A percentile compares a stretch with the other conserved stretches of the same genome.
phyloP scores from a whole-genome alignment of 2,888 invertebrate genomes.

The Cataglyphis cursor region DNA sequence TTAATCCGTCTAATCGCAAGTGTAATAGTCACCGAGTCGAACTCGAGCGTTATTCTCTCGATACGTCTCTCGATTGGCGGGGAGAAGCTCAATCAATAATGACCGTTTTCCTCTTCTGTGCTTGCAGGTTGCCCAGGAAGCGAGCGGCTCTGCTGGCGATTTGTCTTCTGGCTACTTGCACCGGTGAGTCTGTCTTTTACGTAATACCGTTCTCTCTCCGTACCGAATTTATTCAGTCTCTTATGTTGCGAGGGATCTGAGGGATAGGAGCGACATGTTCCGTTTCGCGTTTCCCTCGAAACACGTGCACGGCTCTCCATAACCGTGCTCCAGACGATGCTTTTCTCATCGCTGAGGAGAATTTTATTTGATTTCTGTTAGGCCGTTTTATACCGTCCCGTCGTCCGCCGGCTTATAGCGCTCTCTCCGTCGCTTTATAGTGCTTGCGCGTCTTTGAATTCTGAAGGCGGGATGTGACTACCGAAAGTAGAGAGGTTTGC shows the following conservation, averaged over 20 bases:
- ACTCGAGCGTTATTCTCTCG: constrained; percentile 46
- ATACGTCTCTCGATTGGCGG: constrained; percentile 45
- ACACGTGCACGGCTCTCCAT: constrained; percentile 12
- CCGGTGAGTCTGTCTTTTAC: constrained; percentile 76
- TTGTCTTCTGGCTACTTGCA: constrained; percentile 78
- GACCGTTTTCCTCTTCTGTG: constrained; percentile 60
- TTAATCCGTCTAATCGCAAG: constrained; percentile 46
- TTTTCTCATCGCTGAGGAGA: constrained; percentile 30
- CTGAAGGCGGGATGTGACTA: constrained; percentile 4
- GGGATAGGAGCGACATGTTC: not conserved
- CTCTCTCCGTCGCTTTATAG: constrained; percentile 7
- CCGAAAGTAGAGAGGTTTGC: constrained; percentile 7
- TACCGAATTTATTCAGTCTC: constrained; percentile 36
- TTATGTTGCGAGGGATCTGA: not conserved
- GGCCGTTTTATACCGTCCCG: constrained; percentile 8
- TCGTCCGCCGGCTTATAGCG: constrained; percentile 20
- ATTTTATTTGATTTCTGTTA: constrained; percentile 52
- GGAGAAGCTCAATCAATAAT: constrained; percentile 58
- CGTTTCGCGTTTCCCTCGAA: constrained; percentile 4
- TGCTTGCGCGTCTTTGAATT: constrained; percentile 19
- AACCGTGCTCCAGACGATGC: constrained; percentile 21
- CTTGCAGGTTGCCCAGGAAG: constrained; percentile 77
- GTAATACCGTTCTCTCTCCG: not conserved
- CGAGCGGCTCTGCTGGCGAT: constrained; percentile 74
- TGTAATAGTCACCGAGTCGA: constrained; percentile 37